These are phyloP conservation scores for Gallirallus australis DNA, from an alignment of 2,797 vertebrate genomes.

Conservation along the genomic window DNA sequence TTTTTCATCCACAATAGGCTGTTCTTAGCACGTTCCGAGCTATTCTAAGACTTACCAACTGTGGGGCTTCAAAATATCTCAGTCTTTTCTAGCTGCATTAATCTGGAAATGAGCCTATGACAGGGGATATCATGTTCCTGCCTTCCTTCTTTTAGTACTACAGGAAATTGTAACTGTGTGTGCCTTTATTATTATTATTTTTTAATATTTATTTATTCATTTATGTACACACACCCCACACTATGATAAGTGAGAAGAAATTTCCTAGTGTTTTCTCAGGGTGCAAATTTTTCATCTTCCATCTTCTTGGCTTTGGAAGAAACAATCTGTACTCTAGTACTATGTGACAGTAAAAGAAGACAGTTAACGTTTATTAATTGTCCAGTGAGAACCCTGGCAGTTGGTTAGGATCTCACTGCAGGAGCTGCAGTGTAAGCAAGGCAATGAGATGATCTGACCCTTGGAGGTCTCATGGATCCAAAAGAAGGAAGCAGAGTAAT, in stretches of 20 bases:
- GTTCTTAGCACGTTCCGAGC: not conserved
- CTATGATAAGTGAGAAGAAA: not conserved
- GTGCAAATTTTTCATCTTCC: not conserved
- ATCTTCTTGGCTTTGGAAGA: not conserved
- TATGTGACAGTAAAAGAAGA: not conserved
- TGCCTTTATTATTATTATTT: no score
- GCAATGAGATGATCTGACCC: not conserved
- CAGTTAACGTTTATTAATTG: no score
- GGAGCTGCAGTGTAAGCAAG: not conserved
- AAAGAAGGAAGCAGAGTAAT: not conserved
- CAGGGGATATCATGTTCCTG: not conserved
- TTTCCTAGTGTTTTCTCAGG: not conserved
- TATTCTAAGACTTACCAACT: not conserved
- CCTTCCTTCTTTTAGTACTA: not conserved
- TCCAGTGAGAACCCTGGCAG: not conserved
- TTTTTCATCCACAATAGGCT: not conserved
- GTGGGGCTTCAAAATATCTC: not conserved
- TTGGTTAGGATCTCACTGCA: not conserved
- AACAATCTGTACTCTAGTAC: not conserved
- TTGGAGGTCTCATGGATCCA: not conserved
- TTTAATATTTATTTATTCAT: no score
- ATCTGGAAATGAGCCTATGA: not conserved
- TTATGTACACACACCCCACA: no score
- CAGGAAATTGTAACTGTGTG: not conserved
- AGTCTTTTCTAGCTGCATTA: not conserved